Conservation (phyloP, 2,113 vertebrate species). For the Maccullochella peelii region DNA sequence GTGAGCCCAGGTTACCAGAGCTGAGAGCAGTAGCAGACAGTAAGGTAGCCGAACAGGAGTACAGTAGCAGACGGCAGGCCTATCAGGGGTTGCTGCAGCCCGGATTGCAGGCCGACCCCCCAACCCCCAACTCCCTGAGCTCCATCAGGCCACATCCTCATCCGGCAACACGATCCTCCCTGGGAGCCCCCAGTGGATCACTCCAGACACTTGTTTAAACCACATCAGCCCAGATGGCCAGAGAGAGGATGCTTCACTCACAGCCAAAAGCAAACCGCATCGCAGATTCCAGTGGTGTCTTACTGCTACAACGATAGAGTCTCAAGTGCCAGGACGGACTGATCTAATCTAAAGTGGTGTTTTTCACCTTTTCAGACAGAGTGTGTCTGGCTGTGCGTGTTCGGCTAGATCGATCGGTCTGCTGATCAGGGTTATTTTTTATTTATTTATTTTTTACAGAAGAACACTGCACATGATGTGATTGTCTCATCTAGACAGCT, state of each 20-base stretch:
- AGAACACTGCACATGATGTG: constrained; percentile 40
- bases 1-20: constrained; percentile 65
- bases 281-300: constrained; percentile 54
- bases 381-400: constrained; percentile 21
- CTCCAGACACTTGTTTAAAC: constrained; percentile 81
- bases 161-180: constrained; percentile 78
- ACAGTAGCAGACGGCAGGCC: constrained; percentile 63
- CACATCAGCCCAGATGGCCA: constrained; percentile 73
- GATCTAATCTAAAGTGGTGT: constrained; percentile 60
- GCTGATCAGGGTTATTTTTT: constrained; percentile 53
- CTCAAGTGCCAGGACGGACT: constrained; percentile 41
- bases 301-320: constrained; percentile 33
- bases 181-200: constrained; percentile 67
- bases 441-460: not conserved
- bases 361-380: constrained; percentile 55
- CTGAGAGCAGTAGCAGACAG: constrained; percentile 57
- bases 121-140: constrained; percentile 38
- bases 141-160: constrained; percentile 81
- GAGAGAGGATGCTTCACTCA: constrained; percentile 74
- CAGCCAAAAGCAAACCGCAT: constrained; percentile 67
- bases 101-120: constrained; percentile 32
- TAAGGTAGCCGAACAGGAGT: constrained; percentile 47
- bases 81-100: constrained; percentile 26
- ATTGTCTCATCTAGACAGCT: constrained; percentile 72
- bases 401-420: constrained; percentile 27